Evolutionary conservation across 2,113 vertebrate genomes (phyloP), one percentile per base, ranked within the genome.

Genomic region (Saccopteryx bilineata): DNA sequence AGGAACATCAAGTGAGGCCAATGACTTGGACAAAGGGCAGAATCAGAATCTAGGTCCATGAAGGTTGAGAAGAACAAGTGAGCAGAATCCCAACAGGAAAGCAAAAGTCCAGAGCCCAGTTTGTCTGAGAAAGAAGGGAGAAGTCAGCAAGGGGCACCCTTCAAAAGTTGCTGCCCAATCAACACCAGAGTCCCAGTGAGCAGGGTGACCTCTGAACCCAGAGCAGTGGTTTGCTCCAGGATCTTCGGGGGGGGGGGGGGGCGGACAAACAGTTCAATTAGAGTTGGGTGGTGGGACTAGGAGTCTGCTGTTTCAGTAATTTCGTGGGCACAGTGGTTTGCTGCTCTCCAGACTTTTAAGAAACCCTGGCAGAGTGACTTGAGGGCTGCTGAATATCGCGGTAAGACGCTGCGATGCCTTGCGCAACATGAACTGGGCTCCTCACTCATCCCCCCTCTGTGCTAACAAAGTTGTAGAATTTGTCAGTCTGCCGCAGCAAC

Each of bases 391-490:
- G 56, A 78, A 97, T 87, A 65, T 78, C 89, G 87, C 33, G 79
- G 68, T 39, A 94, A 85, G 68, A 86, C 68, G 56, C 46, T 95
- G 48, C 72, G 24, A 91, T 63, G 71, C 78, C 94, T 96, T 94
- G 23, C 75, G 78, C 74, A 93, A 63, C 87, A 74, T 81, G 33
- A 86, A 75, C 91, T 89, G 31, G 24, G 83, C 60, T 95, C 76
- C 60, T 89, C 61, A 91, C 81, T 83, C 58, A 96, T 91, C 93
- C 71, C 60, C 74, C 88, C 74, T 95, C 88, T 76, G 3, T 93
- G 52, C 87, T 84, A 52, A 10, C 93, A 65, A 95, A 96, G 92
- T 71, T 83, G 48, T 91, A 93, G 48, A 94, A 96, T 96, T 94
- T 90, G 86, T 96, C 96, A 84, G 0, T 93, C 86, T 93, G 95